Evolutionary conservation across 2,888 invertebrate species (phyloP).

Genomic region (Pasiphila rectangulata): DNA sequence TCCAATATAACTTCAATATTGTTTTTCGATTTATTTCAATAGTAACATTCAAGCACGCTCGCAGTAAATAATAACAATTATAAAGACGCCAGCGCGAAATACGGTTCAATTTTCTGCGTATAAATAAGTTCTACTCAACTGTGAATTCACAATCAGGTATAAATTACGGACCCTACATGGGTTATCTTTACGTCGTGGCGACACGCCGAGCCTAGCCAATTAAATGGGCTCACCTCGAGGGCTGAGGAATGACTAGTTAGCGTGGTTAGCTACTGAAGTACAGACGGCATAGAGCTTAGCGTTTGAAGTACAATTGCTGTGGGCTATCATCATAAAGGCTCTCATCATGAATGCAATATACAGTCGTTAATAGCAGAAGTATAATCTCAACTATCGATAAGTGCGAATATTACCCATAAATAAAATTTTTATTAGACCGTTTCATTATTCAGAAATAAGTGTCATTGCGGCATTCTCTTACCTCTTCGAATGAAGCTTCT

Average conservation of each 20-base stretch:
- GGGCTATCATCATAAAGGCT: neutral
- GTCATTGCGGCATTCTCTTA: no score
- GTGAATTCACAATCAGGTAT: conserved; percentile 25
- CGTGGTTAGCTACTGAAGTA: conserved; percentile 38
- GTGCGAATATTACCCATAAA: no score
- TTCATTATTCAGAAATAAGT: no score
- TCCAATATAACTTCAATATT: no score
- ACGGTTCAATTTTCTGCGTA: conserved; percentile 9
- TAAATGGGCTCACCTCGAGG: conserved; percentile 39
- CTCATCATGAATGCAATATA: no score
- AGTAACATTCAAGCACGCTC: neutral
- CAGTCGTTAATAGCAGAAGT: no score
- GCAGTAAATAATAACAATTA: neutral
- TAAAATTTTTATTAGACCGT: no score
- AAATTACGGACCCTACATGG: conserved; percentile 33
- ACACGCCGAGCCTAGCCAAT: conserved; percentile 45
- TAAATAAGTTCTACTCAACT: conserved; percentile 21
- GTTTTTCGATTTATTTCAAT: no score
- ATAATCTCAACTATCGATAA: no score
- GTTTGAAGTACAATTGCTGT: conserved; percentile 6
- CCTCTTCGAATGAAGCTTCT: no score
- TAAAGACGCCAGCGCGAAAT: neutral
- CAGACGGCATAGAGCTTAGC: conserved; percentile 9
- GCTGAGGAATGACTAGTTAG: conserved; percentile 40
- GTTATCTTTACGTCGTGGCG: conserved; percentile 47